Percentiles rank a stretch among this genome's conserved stretches.
phyloP scores from a whole-genome alignment of 2,888 invertebrate species.

The Eupsilia transversa region DNA sequence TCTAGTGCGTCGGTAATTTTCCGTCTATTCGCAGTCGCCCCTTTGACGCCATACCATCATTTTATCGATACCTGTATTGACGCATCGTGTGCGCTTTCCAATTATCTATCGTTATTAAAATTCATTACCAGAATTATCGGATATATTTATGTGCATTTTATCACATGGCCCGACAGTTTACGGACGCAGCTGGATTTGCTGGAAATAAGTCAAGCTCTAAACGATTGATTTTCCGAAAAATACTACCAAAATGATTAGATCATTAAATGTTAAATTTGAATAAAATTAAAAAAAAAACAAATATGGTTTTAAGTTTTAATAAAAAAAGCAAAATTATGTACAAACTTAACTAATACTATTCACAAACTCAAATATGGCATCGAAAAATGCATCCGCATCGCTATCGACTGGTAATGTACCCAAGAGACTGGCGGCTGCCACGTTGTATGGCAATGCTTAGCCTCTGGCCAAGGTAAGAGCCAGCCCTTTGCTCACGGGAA shows the following conservation, averaged over 20 bases:
- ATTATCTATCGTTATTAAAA: background rate
- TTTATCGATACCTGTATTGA: constrained; percentile 21
- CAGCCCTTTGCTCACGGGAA: no score
- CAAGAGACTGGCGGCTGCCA: no score
- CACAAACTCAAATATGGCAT: no score
- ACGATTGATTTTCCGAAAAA: background rate
- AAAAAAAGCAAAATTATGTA: no score
- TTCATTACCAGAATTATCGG: background rate
- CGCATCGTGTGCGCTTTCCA: background rate
- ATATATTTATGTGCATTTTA: background rate
- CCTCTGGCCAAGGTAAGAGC: no score
- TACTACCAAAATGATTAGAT: background rate
- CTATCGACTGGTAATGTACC: no score
- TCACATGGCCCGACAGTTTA: background rate
- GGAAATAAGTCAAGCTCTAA: background rate
- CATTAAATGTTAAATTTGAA: background rate
- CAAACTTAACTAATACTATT: no score
- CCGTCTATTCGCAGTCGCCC: background rate
- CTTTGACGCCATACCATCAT: background rate
- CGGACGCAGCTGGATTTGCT: background rate
- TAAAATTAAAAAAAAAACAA: background rate
- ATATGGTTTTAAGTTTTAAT: no score
- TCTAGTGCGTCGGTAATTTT: constrained; percentile 11
- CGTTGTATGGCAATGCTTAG: no score
- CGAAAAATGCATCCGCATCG: no score